A percentile compares a stretch with the other conserved stretches of the same genome.
These are phyloP conservation scores for Iphiclides podalirius DNA, from an alignment of 2,888 invertebrate genomes.

Conservation along the genomic window DNA sequence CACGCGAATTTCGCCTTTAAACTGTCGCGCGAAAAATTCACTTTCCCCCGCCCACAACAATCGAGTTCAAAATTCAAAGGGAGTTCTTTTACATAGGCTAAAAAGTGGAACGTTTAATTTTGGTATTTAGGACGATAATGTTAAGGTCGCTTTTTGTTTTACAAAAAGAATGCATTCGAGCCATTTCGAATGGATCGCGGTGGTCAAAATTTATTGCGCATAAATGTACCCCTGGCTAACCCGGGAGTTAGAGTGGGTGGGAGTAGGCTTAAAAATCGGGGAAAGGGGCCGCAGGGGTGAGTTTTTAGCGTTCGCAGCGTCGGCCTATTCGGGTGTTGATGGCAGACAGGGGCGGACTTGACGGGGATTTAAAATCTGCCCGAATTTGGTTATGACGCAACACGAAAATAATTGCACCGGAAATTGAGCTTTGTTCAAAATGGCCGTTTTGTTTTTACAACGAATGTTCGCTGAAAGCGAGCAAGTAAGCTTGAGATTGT, in stretches of 20 bases:
- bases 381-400: slow-evolving; percentile 20
- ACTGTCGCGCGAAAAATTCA: slow-evolving; percentile 42
- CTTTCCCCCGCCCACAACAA: slow-evolving; percentile 54
- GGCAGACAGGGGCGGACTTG: slow-evolving; percentile 54
- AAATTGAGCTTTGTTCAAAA: slow-evolving; percentile 19
- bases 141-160: slow-evolving; percentile 36
- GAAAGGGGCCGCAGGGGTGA: slow-evolving; percentile 69
- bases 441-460: slow-evolving; percentile 1
- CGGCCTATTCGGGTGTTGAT: slow-evolving; percentile 79
- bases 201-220: slow-evolving; percentile 80
- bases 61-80: slow-evolving; percentile 61
- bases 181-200: slow-evolving; percentile 60
- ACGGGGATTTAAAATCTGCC: slow-evolving; percentile 20
- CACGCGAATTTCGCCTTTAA: slow-evolving; percentile 46
- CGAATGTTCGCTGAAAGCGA: no score
- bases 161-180: slow-evolving; percentile 42
- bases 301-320: slow-evolving; percentile 77
- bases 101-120: slow-evolving; percentile 35
- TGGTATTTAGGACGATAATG: slow-evolving; percentile 4
- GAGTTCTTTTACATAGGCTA: slow-evolving; percentile 68
- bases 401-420: slow-evolving; percentile 17
- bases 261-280: slow-evolving; percentile 78
- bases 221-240: slow-evolving; percentile 80
- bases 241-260: slow-evolving; percentile 74
- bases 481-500: no score